Evolutionary conservation across 2,113 vertebrate species (phyloP).

Genomic region (Alectura lathami): DNA sequence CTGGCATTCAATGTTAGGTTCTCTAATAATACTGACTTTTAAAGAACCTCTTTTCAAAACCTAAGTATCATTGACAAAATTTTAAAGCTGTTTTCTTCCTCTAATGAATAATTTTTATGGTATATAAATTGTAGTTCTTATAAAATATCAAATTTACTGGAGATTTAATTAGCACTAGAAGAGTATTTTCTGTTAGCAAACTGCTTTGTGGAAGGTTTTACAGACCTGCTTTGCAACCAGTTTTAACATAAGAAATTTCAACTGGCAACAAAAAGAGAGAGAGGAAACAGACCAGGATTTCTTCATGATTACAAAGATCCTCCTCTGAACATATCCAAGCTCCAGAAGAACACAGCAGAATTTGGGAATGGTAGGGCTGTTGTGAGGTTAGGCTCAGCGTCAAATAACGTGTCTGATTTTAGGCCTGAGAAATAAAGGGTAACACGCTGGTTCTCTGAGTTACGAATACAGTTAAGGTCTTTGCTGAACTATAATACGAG

Average conservation of each 20-base stretch:
- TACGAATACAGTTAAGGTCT: not conserved
- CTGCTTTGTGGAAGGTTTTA: not conserved
- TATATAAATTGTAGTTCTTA: not conserved
- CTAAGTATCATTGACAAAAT: not conserved
- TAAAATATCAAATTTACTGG: not conserved
- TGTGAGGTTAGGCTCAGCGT: not conserved
- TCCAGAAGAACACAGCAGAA: not conserved
- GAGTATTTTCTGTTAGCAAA: not conserved
- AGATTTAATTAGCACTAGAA: not conserved
- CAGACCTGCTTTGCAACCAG: not conserved
- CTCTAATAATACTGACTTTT: not conserved
- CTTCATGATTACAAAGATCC: not conserved
- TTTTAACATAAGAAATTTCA: not conserved
- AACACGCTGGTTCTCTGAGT: not conserved
- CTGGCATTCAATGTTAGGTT: not conserved
- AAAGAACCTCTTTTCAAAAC: not conserved
- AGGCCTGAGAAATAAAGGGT: conserved; percentile 11
- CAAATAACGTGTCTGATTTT: not conserved
- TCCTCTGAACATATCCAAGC: not conserved
- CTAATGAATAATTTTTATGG: not conserved
- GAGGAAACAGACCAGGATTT: not conserved
- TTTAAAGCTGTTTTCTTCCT: not conserved
- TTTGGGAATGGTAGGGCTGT: not conserved
- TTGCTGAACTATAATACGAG: not conserved
- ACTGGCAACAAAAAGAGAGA: not conserved